A percentile compares a stretch with the other conserved stretches of the same genome.
phyloP scores from a whole-genome alignment of 2,888 invertebrate genomes.

The Tinea semifulvella region DNA sequence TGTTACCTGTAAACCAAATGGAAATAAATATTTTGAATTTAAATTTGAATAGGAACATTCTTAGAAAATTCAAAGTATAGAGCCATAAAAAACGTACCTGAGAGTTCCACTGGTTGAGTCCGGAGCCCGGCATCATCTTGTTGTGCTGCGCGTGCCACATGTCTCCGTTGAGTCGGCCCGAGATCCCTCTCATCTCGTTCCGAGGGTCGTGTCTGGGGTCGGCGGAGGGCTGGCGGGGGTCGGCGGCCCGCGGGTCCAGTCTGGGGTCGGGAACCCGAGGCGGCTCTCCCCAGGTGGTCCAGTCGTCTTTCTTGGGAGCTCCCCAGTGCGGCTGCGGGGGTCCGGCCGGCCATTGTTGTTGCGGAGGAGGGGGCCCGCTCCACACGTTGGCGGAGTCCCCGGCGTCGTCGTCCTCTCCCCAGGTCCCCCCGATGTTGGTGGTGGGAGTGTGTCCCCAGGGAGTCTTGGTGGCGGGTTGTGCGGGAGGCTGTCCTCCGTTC shows the following conservation, averaged over 20 bases:
- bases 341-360: conserved; percentile 73
- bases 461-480: conserved; percentile 83
- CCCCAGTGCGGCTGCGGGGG: conserved; percentile 64
- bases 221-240: conserved; percentile 53
- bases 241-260: conserved; percentile 49
- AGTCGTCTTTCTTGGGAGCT: conserved; percentile 61
- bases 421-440: conserved; percentile 91
- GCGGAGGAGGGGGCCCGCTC: conserved; percentile 80
- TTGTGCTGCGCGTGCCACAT: conserved; percentile 72
- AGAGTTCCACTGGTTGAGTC: conserved; percentile 70
- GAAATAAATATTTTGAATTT: no score
- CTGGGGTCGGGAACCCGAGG: conserved; percentile 49
- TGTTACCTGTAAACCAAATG: no score
- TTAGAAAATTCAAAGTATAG: no score
- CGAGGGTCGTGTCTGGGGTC: conserved; percentile 59
- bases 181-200: conserved; percentile 78
- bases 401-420: conserved; percentile 93
- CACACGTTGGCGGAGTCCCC: conserved; percentile 86
- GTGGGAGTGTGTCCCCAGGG: conserved; percentile 95
- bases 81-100: no score
- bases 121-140: conserved; percentile 59
- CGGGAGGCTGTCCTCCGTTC: conserved; percentile 88
- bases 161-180: conserved; percentile 84
- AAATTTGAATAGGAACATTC: no score
- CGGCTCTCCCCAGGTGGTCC: conserved; percentile 63